Evolutionary conservation across 2,113 vertebrate species (phyloP).

Genomic region (Octodon degus): DNA sequence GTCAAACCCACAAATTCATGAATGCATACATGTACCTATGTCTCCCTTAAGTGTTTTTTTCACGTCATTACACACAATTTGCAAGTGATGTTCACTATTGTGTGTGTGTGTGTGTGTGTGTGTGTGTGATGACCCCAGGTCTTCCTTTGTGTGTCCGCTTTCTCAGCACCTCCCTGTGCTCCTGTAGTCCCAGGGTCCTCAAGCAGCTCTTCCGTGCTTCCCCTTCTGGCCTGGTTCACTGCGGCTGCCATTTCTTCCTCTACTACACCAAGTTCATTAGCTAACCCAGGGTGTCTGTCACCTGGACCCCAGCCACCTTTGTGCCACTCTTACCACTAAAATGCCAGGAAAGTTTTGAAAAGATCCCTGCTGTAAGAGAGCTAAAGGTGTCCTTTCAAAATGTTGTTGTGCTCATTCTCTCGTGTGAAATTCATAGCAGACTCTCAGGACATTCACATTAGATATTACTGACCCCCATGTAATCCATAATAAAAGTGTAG

Average conservation of each 20-base stretch:
- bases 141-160: not conserved
- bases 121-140: too few species aligned
- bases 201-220: not conserved
- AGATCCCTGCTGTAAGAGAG: not conserved
- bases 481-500: not conserved
- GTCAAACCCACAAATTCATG: not conserved
- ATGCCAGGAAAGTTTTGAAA: not conserved
- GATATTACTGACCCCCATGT: not conserved
- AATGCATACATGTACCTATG: accelerated
- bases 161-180: accelerated
- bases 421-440: not conserved
- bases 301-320: too few species aligned
- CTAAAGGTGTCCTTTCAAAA: not conserved
- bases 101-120: too few species aligned
- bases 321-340: not conserved
- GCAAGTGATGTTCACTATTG: too few species aligned
- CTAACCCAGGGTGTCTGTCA: not conserved
- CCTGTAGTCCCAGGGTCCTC: not conserved
- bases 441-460: not conserved
- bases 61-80: not conserved
- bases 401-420: not conserved
- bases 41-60: not conserved
- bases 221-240: not conserved
- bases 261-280: not conserved
- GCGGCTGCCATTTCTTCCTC: not conserved